Conservation (phyloP, 2,888 invertebrate species). For the Leptogaster cylindrica region DNA sequence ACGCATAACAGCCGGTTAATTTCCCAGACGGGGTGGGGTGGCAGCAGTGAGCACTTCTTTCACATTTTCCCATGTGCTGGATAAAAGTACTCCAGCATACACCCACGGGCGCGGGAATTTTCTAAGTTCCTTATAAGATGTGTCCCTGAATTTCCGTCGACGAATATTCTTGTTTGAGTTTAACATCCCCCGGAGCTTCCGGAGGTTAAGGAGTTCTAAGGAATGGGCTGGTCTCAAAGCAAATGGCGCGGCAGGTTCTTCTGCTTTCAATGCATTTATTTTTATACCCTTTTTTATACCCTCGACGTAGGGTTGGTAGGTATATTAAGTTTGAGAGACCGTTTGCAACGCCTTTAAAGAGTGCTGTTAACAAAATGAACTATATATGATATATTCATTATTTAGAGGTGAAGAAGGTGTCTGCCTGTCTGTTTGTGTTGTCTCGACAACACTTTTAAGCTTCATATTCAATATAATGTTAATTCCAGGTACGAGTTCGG, state of each 20-base stretch:
- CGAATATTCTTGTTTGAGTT: constrained; percentile 47
- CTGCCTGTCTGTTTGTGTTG: no score
- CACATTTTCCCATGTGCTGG: constrained; percentile 44
- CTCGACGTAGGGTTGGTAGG: no score
- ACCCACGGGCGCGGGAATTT: constrained; percentile 43
- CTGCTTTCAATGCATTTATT: constrained; percentile 11
- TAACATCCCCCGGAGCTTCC: not conserved
- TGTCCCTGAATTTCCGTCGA: constrained; percentile 45
- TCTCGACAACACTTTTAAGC: no score
- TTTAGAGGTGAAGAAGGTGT: no score
- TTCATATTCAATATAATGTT: no score
- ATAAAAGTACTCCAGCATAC: constrained; percentile 43
- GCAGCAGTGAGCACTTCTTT: constrained; percentile 38
- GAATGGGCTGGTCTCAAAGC: not conserved
- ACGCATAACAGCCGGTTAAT: constrained; percentile 15
- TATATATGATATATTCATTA: no score
- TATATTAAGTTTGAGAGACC: no score
- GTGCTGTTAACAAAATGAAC: no score
- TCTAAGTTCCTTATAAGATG: constrained; percentile 46
- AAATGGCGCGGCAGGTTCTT: not conserved
- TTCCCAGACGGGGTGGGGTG: constrained; percentile 19
- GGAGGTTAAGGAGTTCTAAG: not conserved
- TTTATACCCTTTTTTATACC: not conserved
- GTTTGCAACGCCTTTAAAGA: no score
- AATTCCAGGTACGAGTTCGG: no score